Conservation (phyloP, 2,888 invertebrate species). For the Carcina quercana region DNA sequence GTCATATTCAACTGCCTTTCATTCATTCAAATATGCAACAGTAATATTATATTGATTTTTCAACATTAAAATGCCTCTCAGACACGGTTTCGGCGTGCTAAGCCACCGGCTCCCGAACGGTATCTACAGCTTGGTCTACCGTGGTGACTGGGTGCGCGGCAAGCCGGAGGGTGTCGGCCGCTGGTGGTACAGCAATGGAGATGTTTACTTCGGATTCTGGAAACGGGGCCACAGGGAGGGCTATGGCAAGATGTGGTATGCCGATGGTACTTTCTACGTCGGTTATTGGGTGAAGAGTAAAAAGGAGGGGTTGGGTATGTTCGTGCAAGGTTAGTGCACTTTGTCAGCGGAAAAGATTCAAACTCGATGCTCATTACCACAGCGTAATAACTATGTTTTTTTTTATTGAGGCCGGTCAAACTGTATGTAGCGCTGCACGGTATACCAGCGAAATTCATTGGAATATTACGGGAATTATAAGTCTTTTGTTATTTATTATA, state of each 20-base stretch:
- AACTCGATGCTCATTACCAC: background rate
- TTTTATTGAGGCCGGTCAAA: no score
- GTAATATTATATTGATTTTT: no score
- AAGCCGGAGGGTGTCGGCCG: slow-evolving; percentile 74
- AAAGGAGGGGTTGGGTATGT: slow-evolving; percentile 69
- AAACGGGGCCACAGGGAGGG: slow-evolving; percentile 66
- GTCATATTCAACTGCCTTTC: no score
- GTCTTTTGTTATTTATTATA: no score
- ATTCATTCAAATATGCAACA: no score
- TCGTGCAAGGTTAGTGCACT: slow-evolving; percentile 64
- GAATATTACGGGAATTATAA: no score
- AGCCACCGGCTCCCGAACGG: slow-evolving; percentile 50
- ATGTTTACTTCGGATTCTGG: slow-evolving; percentile 76
- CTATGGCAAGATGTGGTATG: slow-evolving; percentile 77
- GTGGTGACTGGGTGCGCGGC: slow-evolving; percentile 76
- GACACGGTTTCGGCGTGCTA: slow-evolving; percentile 75
- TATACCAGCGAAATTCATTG: no score
- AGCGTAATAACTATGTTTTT: no score
- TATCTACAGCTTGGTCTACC: slow-evolving; percentile 62
- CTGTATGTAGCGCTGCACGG: no score
- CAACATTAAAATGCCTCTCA: no score
- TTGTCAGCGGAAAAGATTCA: background rate
- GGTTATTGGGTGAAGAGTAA: slow-evolving; percentile 73
- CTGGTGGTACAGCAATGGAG: slow-evolving; percentile 70
- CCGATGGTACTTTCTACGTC: slow-evolving; percentile 73